phyloP scores from a whole-genome alignment of 2,113 vertebrate species.

The Forbesichthys papilliferus region DNA sequence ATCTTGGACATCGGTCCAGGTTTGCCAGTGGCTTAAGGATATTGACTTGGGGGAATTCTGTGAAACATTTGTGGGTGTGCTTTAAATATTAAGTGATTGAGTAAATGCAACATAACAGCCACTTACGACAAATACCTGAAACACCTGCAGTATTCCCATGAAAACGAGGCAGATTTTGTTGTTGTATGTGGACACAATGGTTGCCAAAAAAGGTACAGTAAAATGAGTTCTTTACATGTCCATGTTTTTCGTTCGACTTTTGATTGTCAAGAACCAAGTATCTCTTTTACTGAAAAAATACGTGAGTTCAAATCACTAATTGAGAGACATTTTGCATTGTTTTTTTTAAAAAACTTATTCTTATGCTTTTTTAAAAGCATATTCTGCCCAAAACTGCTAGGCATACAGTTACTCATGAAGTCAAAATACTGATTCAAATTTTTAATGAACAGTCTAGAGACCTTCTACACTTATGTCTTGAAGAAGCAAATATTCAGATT shows the following conservation, averaged over 20 bases:
- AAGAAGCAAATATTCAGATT: background rate
- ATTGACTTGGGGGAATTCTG: background rate
- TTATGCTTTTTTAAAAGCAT: background rate
- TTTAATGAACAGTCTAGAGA: constrained; percentile 3
- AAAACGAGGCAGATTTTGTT: constrained; percentile 2
- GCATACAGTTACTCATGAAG: background rate
- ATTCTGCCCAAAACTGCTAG: background rate
- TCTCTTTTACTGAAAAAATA: background rate
- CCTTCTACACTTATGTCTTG: background rate
- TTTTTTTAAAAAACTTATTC: background rate
- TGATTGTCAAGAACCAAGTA: background rate
- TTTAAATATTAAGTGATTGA: background rate
- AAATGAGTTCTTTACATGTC: constrained; percentile 11
- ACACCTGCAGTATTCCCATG: constrained; percentile 14
- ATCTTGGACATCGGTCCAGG: too few species aligned
- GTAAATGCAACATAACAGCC: constrained; percentile 5
- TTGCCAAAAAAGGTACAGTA: constrained; percentile 16
- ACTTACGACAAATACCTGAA: constrained; percentile 13
- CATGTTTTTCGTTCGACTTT: background rate
- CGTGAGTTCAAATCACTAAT: background rate
- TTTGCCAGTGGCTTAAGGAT: too few species aligned
- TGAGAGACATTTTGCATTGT: constrained; percentile 4
- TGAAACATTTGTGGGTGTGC: background rate
- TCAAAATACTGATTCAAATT: background rate
- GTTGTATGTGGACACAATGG: constrained; percentile 14